Base-by-base conservation (phyloP, 37 sponge, comb jelly and placozoan genomes). In the Beroe ovata region DNA sequence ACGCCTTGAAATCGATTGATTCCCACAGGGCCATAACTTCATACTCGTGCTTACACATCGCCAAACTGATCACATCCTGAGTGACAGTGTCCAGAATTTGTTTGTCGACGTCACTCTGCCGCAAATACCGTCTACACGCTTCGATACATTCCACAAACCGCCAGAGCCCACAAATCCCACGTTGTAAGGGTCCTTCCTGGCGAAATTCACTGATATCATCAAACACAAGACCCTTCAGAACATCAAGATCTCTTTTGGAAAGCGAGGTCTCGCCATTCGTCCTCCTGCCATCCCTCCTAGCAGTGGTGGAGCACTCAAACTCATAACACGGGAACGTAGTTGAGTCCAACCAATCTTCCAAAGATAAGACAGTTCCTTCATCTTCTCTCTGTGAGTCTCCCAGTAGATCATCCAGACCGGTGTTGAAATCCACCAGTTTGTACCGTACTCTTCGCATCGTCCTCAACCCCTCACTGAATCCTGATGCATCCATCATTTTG, bases 21-120 rank as follows among this genome's bases (percentile, higher is more conserved):
- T 66, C 69, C 69, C 69, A 66, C 8, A 14, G 30, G 14, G 32
- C 35, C 69, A 66, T 66, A 33, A 66, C 69, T 37, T 66, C 69
- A 30, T 66, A 37, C 2, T 25, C 16, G 18, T 66, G 36, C 8
- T 37, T 66, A 3, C 29, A 18, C 32, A 29, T 66, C 16, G 30
- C 25, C 16, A 66, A 4, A 25, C 19, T 66, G 33, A 66, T 11
- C 29, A 66, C 2, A 32, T 66, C 69, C 25, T 66, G 32, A 32
- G 69, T 29, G 8, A 66, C 36, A 33, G 30, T 33, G 30, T 1
- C 14, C 16, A 66, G 69, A 1, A 33, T 16, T 30, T 32, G 25
- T 16, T 25, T 29, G 34, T 66, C 69, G 1, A 0, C 35, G 36
- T 66, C 69, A 1, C 4, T 1, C 18, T 26, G 32, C 69, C 35